Evolutionary conservation across 92 coral and sea anemone genomes (phyloP).

Genomic region (Plumapathes pennacea): DNA sequence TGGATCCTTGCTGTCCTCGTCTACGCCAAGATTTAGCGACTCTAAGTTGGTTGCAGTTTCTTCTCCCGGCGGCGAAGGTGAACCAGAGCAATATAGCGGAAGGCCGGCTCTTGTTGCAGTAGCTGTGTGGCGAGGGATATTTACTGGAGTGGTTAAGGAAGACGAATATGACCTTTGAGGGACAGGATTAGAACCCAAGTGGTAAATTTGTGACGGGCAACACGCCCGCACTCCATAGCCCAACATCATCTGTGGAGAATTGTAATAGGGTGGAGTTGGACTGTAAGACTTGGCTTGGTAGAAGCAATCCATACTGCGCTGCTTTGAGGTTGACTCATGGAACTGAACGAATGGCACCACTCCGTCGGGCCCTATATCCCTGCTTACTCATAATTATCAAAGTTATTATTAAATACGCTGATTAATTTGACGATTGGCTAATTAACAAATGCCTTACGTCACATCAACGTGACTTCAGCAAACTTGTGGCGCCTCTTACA

Average conservation of each 20-base stretch:
- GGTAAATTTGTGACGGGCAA: constrained; percentile 57
- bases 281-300: constrained; percentile 26
- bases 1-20: too few relatives aligned
- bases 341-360: constrained; percentile 13
- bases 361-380: constrained; percentile 32
- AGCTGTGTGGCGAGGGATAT: background rate
- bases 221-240: constrained; percentile 68
- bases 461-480: constrained; percentile 56
- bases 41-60: too few relatives aligned
- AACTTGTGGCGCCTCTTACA: constrained; percentile 67
- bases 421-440: constrained; percentile 67
- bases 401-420: constrained; percentile 49
- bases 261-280: constrained; percentile 42
- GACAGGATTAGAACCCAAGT: constrained; percentile 24
- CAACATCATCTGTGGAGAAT: constrained; percentile 53
- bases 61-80: too few relatives aligned
- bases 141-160: constrained; percentile 16
- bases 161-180: constrained; percentile 35
- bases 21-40: too few relatives aligned
- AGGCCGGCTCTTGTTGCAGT: too few relatives aligned
- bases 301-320: constrained; percentile 52
- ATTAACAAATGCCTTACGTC: constrained; percentile 70
- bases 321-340: too few relatives aligned
- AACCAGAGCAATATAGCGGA: too few relatives aligned
- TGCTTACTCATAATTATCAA: constrained; percentile 23